phyloP scores from a whole-genome alignment of 1,140 invertebrate genomes.

The Armadillidium nasatum region DNA sequence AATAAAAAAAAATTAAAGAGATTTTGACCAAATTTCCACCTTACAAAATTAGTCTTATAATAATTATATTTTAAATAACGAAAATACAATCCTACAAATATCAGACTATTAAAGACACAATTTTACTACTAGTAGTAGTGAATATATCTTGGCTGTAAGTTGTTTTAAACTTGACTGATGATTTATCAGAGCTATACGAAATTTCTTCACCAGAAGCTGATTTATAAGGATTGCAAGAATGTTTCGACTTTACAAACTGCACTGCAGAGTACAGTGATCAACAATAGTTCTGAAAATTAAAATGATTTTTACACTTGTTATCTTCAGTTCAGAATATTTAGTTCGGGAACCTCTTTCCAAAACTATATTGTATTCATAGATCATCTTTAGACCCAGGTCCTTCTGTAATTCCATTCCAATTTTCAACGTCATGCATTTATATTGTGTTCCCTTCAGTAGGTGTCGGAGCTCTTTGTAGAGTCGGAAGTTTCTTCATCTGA shows the following conservation, averaged over 20 bases:
- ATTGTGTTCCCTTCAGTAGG: too few relatives aligned
- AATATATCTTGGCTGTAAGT: constrained; percentile 4
- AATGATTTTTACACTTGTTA: background rate
- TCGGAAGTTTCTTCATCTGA: too few relatives aligned
- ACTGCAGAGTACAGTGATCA: background rate
- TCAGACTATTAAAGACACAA: too few relatives aligned
- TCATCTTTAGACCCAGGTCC: constrained; percentile 4
- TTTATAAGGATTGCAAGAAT: background rate
- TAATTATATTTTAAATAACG: too few relatives aligned
- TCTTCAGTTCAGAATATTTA: background rate
- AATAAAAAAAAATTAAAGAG: too few relatives aligned
- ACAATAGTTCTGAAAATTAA: background rate
- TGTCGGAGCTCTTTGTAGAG: too few relatives aligned
- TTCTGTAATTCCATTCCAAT: background rate
- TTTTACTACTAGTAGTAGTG: background rate
- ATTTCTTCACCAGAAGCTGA: background rate
- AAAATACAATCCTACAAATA: too few relatives aligned
- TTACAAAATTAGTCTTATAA: too few relatives aligned
- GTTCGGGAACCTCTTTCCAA: background rate
- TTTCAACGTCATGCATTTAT: too few relatives aligned
- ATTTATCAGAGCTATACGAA: background rate
- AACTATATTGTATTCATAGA: background rate
- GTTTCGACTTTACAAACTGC: background rate
- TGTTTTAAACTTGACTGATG: background rate
- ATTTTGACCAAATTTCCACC: too few relatives aligned